Conservation (phyloP, 2,888 invertebrate species). For the Auanema freiburgensis region DNA sequence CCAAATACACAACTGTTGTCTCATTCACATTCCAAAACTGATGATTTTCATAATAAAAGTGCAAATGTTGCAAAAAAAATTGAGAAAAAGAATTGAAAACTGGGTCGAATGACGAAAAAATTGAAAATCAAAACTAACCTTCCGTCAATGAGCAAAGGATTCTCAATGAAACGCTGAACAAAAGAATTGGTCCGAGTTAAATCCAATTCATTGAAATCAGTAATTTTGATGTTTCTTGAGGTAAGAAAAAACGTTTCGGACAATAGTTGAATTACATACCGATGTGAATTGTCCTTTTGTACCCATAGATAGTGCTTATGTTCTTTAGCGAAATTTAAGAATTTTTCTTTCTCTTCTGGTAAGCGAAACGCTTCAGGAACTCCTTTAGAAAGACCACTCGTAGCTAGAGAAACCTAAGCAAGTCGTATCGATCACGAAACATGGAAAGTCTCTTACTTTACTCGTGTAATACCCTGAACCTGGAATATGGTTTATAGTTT, state of each 20-base stretch:
- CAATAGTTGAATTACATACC: slow-evolving; percentile 69
- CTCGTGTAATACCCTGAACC: slow-evolving; percentile 90
- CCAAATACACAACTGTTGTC: too few relatives aligned
- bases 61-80: background rate
- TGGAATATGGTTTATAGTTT: slow-evolving; percentile 88
- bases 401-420: slow-evolving; percentile 75
- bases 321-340: slow-evolving; percentile 66
- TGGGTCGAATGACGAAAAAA: slow-evolving; percentile 1
- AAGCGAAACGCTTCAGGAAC: slow-evolving; percentile 86
- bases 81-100: background rate
- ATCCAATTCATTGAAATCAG: slow-evolving; percentile 75
- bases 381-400: slow-evolving; percentile 75
- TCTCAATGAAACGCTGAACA: slow-evolving; percentile 85
- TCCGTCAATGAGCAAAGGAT: slow-evolving; percentile 85
- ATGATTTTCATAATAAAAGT: too few relatives aligned
- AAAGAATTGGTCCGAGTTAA: slow-evolving; percentile 77
- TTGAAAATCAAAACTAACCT: slow-evolving; percentile 66
- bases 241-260: background rate
- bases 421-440: too few relatives aligned
- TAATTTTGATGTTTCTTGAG: slow-evolving; percentile 73
- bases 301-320: slow-evolving; percentile 80
- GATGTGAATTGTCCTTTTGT: slow-evolving; percentile 86
- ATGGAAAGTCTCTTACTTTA: slow-evolving; percentile 79
- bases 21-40: too few relatives aligned
- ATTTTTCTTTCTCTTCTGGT: slow-evolving; percentile 76